Evolutionary conservation across 2,888 invertebrate genomes (phyloP), one percentile per base, ranked within the genome.

Genomic region (Noctuana brunneofusca): DNA sequence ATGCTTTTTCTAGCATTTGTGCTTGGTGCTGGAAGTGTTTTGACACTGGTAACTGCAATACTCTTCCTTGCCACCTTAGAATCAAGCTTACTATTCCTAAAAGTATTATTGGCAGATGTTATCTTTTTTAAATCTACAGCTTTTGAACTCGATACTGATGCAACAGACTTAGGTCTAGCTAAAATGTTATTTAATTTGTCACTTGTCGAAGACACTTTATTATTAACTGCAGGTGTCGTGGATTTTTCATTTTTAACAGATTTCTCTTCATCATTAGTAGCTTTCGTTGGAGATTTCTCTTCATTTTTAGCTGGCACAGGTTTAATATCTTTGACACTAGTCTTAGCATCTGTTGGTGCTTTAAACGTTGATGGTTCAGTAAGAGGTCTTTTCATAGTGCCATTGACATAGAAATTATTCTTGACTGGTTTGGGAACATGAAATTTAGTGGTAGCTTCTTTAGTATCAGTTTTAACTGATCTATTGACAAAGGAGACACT

Each of bases 1-100:
- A 79, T 55, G 66, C 80, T 79, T 9, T 80, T 83, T 56, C 79
- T 22, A 62, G 53, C 3, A 58, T 58, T 48, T 6, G 16, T 2
- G 64, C 60, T 1, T 68, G 64, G 46, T 70, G 75, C n/a, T 0
- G 56, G 56, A 14, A 32, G 18, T 1, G 43, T 11, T 43, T 43
- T 43, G 3, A 43, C 43, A 11, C 52, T 48, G 18, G 16, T 69
- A 0, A 71, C 68, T 0, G 74, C 75, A 6, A 77, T 56, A 56
- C 75, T 79, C 66, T 76, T 78, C 16, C 75, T 69, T 2, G 63
- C 2, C 6, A 38, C 1, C 6, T 32, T 52, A 5, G 32, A 5
- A 11, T 43, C 41, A 35, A 24, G 2, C 18, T 52, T 63, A 16
- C 1, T 22, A 38, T 0, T 5, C 14, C 41, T 57, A 32, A 16